Percentiles rank a stretch among this genome's conserved stretches.
These are phyloP conservation scores for Hirudinaria manillensis DNA, from an alignment of 2,888 invertebrate species.

Conservation along the genomic window DNA sequence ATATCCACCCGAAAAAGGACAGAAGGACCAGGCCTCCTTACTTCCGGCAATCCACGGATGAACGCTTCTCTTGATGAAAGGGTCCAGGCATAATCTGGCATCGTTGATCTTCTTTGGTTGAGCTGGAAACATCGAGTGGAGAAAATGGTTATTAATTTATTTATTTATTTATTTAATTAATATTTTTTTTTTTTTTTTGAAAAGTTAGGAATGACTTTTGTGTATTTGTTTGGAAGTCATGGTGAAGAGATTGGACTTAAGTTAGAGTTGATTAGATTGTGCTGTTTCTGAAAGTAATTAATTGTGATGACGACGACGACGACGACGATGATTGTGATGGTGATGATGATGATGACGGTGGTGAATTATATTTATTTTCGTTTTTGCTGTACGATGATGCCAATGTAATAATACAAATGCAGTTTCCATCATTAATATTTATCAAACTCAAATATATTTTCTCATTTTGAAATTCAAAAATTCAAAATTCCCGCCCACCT, in stretches of 20 bases:
- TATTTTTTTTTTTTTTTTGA: background rate
- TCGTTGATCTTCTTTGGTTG: slow-evolving; percentile 15
- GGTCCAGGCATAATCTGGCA: slow-evolving; percentile 6
- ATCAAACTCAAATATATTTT: too few species aligned
- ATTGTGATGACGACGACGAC: too few species aligned
- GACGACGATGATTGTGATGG: background rate
- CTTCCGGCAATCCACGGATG: background rate
- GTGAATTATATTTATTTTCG: background rate
- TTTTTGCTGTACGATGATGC: too few species aligned
- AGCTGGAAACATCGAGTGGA: background rate
- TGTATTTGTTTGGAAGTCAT: too few species aligned
- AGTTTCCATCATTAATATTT: too few species aligned
- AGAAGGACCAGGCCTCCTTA: slow-evolving; percentile 33
- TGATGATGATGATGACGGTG: background rate
- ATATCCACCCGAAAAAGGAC: slow-evolving; percentile 36
- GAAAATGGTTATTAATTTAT: background rate
- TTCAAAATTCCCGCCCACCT: background rate
- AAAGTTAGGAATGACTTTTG: too few species aligned
- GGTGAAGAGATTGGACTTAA: too few species aligned
- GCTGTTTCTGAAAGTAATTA: too few species aligned
- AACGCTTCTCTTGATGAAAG: background rate
- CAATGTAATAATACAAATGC: too few species aligned
- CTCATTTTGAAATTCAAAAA: background rate
- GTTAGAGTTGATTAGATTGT: too few species aligned
- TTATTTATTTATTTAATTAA: background rate